Conservation (phyloP, 2,888 invertebrate species). For the Cheilosia grossa region DNA sequence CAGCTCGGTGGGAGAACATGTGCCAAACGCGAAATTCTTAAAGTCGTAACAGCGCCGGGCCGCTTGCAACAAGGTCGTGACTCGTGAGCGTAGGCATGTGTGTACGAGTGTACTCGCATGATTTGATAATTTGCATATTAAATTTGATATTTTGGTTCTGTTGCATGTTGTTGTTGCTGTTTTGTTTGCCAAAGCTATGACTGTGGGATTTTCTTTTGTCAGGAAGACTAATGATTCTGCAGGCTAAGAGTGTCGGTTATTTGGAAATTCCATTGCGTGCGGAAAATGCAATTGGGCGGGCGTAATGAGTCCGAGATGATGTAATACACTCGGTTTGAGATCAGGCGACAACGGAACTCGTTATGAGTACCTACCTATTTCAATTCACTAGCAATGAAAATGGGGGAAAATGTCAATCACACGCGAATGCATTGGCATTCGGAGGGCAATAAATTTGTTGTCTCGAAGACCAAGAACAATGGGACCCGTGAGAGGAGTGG, state of each 20-base stretch:
- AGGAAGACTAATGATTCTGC: conserved; percentile 60
- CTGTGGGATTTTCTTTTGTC: conserved; percentile 55
- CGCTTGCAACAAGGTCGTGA: conserved; percentile 47
- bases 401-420: conserved; percentile 59
- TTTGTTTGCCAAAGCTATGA: conserved; percentile 39
- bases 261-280: conserved; percentile 22
- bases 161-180: no score
- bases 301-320: conserved; percentile 32
- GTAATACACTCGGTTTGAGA: conserved; percentile 11
- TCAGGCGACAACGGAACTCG: conserved; percentile 17
- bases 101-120: background rate
- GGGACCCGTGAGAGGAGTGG: background rate
- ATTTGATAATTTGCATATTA: conserved; percentile 69
- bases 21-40: conserved; percentile 23
- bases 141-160: conserved; percentile 30
- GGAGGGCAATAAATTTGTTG: conserved; percentile 55
- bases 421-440: conserved; percentile 34
- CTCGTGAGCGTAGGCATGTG: conserved; percentile 26
- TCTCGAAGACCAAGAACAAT: conserved; percentile 37
- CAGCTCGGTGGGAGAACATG: conserved; percentile 30
- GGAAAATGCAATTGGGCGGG: conserved; percentile 20
- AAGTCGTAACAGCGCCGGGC: conserved; percentile 18
- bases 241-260: conserved; percentile 23
- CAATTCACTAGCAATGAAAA: conserved; percentile 35
- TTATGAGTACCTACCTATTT: conserved; percentile 22